Percentiles rank a stretch among this genome's conserved stretches.
Conservation (phyloP, 1,140 invertebrate species). For the Tachypleus tridentatus region DNA sequence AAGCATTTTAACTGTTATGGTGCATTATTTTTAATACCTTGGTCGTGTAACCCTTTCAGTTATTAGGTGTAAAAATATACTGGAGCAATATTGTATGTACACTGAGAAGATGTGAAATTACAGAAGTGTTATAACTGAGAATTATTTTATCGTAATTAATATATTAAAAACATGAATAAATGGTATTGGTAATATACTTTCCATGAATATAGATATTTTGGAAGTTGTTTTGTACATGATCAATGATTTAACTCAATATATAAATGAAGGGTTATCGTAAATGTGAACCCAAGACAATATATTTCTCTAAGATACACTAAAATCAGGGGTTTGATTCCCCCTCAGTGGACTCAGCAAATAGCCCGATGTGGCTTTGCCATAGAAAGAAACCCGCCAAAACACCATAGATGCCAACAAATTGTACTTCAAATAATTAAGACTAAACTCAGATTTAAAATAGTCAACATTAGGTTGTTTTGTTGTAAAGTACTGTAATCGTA, state of each 20-base stretch:
- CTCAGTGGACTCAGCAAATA: no score
- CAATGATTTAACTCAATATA: no score
- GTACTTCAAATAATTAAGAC: neutral
- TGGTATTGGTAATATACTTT: no score
- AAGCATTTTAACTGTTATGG: constrained; percentile 4
- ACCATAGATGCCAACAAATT: neutral
- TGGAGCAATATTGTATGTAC: neutral
- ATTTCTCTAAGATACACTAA: no score
- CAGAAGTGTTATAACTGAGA: neutral
- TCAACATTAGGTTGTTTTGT: constrained; percentile 5
- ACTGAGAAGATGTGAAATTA: neutral
- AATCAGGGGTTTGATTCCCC: no score
- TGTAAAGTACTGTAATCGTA: neutral
- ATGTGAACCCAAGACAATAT: no score
- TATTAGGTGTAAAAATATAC: neutral
- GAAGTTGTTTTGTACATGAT: no score
- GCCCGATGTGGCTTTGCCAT: no score
- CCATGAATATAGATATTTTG: no score
- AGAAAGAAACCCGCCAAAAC: neutral
- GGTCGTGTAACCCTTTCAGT: no score
- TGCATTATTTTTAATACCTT: no score
- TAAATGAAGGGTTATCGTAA: no score
- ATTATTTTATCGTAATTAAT: neutral
- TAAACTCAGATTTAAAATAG: constrained; percentile 4
- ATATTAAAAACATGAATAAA: neutral